Evolutionary conservation across 2,888 invertebrate genomes (phyloP), one percentile per base, ranked within the genome.

Genomic region (Oxycera nigricornis): DNA sequence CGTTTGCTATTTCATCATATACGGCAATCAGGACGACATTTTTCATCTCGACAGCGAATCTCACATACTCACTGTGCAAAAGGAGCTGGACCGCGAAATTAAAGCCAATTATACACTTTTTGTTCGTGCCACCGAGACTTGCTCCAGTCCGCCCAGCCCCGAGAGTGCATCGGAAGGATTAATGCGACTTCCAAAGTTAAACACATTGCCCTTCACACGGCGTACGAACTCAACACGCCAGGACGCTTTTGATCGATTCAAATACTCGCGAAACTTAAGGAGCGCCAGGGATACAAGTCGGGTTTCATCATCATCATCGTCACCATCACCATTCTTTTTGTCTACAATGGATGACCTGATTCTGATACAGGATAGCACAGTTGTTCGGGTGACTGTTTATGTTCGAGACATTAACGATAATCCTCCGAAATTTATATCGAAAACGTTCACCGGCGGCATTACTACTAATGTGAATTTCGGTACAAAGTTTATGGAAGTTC

Each of bases 391-490:
- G 0, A 83, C 89, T 9, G 86, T 96, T 0, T 88, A 87, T 73
- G 92, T 98, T 0, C 85, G 89, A 55, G 98, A 98, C 81, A 89
- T 95, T 1, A 97, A 98, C 81, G 98, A 98, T 81, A 97, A 97
- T 84, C 88, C 94, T 0, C 97, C 98, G 0, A 88, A 87, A 80
- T 97, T 97, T 82, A 86, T 89, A 2, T 91, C 90, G 76, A 89
- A 90, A 78, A 90, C 95, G 76, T 96, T 97, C 82, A 97, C 97
- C 0, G 96, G 97, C 0, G 97, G 97, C 1, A 94, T 98, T 1
- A 96, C 97, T 14, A 96, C 97, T 0, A 95, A 94, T 77, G 94
- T 95, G 0, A 93, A 95, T 82, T 97, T 96, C 83, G 97, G 96
- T 0, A 91, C 92, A 0, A 91, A 92, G 80, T 94, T 96, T 81